Conservation (phyloP, 2,113 vertebrate species). For the Ictalurus furcatus region DNA sequence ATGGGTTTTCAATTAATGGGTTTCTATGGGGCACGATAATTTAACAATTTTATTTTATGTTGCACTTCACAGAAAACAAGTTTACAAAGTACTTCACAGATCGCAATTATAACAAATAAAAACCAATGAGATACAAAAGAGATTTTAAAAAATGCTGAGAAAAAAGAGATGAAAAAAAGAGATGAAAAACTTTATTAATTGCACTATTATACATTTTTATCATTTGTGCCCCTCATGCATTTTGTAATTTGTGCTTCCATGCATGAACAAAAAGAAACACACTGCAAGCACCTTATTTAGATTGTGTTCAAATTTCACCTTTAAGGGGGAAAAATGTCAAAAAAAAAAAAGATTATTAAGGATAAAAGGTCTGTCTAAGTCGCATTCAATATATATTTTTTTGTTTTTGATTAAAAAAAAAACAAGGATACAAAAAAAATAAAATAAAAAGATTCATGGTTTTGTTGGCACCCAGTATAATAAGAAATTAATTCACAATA, state of each 20-base stretch:
- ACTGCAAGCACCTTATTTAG: not conserved
- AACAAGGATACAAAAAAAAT: not conserved
- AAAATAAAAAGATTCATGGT: not conserved
- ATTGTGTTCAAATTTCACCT: not conserved
- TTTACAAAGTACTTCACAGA: not conserved
- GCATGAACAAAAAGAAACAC: not conserved
- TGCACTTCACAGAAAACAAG: not conserved
- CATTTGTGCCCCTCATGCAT: not conserved
- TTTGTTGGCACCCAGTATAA: not conserved
- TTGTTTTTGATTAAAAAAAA: not conserved
- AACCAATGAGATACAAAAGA: not conserved
- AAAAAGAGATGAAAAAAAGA: not conserved
- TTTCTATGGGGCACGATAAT: too few relatives aligned
- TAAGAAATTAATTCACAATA: not conserved
- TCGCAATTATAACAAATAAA: not conserved
- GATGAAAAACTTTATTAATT: not conserved
- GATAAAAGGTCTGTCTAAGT: not conserved
- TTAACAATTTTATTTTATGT: not conserved
- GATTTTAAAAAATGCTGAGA: not conserved
- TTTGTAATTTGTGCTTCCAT: not conserved
- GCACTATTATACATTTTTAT: not conserved
- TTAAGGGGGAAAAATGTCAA: not conserved
- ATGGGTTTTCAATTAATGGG: not conserved
- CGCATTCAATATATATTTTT: not conserved
- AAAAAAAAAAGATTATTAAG: not conserved